Evolutionary conservation across 2,797 vertebrate genomes (phyloP).

Genomic region (Pseudochirops corinnae): DNA sequence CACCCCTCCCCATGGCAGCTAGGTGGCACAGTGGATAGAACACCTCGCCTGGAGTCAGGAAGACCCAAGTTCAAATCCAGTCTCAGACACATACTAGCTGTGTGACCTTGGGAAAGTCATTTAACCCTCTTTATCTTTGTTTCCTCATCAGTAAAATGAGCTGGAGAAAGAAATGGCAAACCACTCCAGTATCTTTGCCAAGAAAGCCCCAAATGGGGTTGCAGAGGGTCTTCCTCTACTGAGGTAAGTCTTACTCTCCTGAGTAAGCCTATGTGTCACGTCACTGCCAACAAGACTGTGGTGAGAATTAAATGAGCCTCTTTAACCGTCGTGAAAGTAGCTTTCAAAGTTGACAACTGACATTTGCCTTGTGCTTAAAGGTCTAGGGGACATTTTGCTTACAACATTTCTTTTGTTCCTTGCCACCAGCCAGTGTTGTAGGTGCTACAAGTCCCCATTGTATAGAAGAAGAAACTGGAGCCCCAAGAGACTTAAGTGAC

Average conservation of each 20-base stretch:
- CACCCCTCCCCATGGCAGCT: not conserved
- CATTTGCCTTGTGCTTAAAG: not conserved
- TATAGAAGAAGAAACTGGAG: not conserved
- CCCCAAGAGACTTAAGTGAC: not conserved
- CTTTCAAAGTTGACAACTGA: not conserved
- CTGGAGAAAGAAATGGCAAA: not conserved
- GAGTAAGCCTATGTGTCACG: too few species aligned
- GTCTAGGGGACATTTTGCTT: not conserved
- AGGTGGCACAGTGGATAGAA: not conserved
- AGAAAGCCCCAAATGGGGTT: not conserved
- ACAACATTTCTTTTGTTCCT: not conserved
- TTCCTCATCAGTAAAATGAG: not conserved
- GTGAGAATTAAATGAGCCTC: not conserved
- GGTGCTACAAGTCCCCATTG: not conserved
- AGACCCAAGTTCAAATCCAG: not conserved
- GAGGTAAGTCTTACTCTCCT: too few species aligned
- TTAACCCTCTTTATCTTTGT: not conserved
- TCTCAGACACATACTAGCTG: not conserved
- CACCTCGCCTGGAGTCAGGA: not conserved
- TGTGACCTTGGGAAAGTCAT: not conserved
- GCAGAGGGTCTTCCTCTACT: not conserved
- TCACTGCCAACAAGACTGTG: not conserved
- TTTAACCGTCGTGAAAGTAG: not conserved
- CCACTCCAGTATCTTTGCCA: not conserved
- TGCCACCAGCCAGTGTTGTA: not conserved